Evolutionary conservation across 2,888 invertebrate species (phyloP).

Genomic region (Cephus runcator): DNA sequence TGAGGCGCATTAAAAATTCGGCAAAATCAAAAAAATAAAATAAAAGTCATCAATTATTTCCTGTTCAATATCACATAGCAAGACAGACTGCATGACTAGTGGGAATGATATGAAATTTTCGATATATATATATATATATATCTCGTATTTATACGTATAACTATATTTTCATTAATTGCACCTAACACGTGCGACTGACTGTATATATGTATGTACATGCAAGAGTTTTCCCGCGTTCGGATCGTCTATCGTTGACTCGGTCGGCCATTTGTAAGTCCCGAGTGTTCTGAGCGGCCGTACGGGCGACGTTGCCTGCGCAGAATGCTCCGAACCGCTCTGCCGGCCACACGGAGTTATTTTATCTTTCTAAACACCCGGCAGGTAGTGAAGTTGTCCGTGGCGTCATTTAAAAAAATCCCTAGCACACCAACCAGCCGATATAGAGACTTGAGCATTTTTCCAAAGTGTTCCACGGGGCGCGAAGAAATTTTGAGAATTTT

Average conservation of each 20-base stretch:
- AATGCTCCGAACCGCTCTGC: conserved; percentile 18
- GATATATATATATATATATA: not conserved
- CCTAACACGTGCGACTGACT: not conserved
- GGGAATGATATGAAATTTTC: not conserved
- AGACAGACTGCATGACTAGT: not conserved
- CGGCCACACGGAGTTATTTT: conserved; percentile 27
- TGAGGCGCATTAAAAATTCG: not conserved
- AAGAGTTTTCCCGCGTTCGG: conserved; percentile 5
- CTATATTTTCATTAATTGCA: not conserved
- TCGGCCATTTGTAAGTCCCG: conserved; percentile 22
- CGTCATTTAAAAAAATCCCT: not conserved
- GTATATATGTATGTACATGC: conserved; percentile 31
- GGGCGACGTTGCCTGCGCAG: conserved; percentile 16
- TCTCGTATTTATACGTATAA: not conserved
- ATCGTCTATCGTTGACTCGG: conserved; percentile 13
- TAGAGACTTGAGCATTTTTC: not conserved
- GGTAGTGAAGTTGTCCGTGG: conserved; percentile 21
- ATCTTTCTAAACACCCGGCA: conserved; percentile 20
- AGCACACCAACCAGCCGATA: not conserved
- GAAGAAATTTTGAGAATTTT: conserved; percentile 5
- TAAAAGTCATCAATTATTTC: not conserved
- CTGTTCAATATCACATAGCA: not conserved
- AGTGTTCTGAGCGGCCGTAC: conserved; percentile 13
- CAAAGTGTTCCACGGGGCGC: not conserved
- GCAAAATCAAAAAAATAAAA: not conserved